A percentile compares a stretch with the other conserved stretches of the same genome.
Evolutionary conservation across 2,888 invertebrate species (phyloP).

Genomic region (Lycophotia porphyrea): DNA sequence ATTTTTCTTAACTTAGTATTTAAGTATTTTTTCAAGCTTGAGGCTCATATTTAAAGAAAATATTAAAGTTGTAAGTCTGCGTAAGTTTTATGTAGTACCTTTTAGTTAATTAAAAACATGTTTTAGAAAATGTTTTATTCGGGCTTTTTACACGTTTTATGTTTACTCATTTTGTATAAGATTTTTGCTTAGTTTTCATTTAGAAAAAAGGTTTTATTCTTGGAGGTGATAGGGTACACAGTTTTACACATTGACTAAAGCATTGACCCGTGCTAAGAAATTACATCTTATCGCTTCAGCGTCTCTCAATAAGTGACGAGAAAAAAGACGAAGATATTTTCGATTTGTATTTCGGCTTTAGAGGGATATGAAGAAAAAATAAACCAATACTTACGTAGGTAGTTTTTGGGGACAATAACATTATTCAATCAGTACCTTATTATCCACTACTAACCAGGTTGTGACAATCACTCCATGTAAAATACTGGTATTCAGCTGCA

Average conservation of each 20-base stretch:
- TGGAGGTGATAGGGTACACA: background rate
- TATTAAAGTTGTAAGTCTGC: background rate
- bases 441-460: background rate
- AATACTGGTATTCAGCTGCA: background rate
- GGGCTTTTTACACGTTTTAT: background rate
- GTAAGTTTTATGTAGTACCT: background rate
- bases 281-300: background rate
- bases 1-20: conserved; percentile 1
- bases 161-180: background rate
- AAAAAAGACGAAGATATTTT: background rate
- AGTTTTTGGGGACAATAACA: background rate
- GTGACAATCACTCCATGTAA: background rate
- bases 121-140: background rate
- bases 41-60: background rate
- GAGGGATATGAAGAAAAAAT: background rate
- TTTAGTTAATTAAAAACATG: background rate
- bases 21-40: background rate
- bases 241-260: background rate
- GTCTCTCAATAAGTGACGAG: background rate
- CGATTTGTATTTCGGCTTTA: background rate
- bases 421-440: background rate
- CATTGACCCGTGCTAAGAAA: background rate
- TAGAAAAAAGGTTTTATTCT: conserved; percentile 17
- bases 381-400: background rate
- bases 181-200: conserved; percentile 30